Conservation (phyloP, 2,113 vertebrate species). For the Prunella himalayana region DNA sequence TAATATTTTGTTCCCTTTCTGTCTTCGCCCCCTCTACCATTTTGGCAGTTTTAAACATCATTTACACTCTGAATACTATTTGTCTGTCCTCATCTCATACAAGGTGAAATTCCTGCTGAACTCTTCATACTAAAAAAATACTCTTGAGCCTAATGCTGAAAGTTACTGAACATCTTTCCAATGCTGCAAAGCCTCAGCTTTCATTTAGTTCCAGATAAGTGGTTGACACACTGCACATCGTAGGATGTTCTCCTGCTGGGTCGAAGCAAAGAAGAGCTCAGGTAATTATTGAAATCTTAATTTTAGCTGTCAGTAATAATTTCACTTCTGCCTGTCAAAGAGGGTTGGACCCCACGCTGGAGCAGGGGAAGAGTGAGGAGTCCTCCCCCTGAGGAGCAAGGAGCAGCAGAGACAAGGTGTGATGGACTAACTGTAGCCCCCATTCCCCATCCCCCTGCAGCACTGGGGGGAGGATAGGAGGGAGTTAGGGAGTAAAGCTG, state of each 20-base stretch:
- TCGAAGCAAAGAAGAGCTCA: constrained; percentile 11
- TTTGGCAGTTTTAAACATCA: neutral
- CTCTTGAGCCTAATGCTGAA: neutral
- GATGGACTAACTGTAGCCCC: neutral
- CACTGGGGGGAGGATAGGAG: neutral
- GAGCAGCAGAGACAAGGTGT: neutral
- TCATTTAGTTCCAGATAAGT: neutral
- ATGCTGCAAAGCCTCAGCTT: neutral
- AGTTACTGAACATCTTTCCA: neutral
- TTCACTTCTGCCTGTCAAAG: neutral
- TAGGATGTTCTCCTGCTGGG: constrained; percentile 35
- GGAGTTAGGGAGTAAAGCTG: neutral
- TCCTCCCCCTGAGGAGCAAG: neutral
- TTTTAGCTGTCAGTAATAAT: constrained; percentile 39
- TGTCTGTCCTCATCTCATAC: neutral
- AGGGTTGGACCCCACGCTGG: neutral
- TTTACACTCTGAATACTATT: neutral
- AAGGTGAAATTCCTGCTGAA: neutral
- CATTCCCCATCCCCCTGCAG: neutral
- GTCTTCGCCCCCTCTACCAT: neutral
- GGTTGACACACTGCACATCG: neutral
- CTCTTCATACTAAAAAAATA: neutral
- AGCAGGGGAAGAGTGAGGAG: neutral
- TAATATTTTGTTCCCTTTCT: neutral
- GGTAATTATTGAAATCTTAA: constrained; percentile 33